Conservation (phyloP, 1,140 invertebrate species). For the Lepidurus arcticus region DNA sequence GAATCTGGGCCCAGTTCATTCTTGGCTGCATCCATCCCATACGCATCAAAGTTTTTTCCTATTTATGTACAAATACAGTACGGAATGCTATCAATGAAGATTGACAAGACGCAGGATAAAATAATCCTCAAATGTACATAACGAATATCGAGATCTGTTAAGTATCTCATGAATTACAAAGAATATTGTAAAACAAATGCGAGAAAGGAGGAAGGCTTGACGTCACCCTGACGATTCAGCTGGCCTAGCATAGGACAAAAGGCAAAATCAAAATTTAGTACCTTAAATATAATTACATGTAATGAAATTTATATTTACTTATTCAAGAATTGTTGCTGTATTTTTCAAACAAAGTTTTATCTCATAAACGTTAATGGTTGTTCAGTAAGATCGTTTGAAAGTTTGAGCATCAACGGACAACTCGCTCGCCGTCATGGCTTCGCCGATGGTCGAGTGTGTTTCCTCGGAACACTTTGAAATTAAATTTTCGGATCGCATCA, state of each 20-base stretch:
- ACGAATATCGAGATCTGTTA: background rate
- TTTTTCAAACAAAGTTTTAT: background rate
- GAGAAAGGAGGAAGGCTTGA: conserved; percentile 4
- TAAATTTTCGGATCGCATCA: background rate
- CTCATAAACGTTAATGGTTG: background rate
- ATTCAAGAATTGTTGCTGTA: background rate
- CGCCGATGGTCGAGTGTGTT: background rate
- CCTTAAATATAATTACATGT: background rate
- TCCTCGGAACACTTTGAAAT: background rate
- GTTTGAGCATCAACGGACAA: background rate
- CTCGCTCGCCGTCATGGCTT: conserved; percentile 14
- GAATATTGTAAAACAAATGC: background rate
- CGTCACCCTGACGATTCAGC: background rate
- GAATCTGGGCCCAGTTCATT: background rate
- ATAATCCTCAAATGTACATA: background rate
- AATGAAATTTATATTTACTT: background rate
- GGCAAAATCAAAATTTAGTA: background rate
- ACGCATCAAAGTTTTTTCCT: background rate
- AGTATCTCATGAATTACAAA: background rate
- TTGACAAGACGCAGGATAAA: background rate
- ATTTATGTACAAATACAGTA: background rate
- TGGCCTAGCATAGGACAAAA: conserved; percentile 6
- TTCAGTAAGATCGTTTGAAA: background rate
- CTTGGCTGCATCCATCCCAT: background rate
- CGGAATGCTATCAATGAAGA: background rate